A percentile compares a stretch with the other conserved stretches of the same genome.
phyloP scores from a whole-genome alignment of 2,113 vertebrate species.

The Eurystomus gularis region DNA sequence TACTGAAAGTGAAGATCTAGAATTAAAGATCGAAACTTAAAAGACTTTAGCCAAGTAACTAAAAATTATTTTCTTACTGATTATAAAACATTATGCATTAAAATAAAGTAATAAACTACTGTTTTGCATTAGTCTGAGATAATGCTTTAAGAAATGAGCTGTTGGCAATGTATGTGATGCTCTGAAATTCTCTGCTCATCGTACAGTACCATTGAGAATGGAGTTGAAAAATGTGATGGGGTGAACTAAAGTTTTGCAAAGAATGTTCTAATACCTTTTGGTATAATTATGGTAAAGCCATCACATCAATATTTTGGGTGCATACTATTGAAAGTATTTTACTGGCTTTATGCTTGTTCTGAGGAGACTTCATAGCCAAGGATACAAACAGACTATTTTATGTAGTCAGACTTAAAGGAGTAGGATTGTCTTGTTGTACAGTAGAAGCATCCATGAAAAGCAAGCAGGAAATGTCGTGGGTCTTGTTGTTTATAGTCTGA shows the following conservation, averaged over 20 bases:
- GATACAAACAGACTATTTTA: background rate
- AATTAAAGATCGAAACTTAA: background rate
- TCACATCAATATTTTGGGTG: background rate
- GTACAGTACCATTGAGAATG: background rate
- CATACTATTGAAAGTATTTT: background rate
- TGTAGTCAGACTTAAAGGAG: background rate
- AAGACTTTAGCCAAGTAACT: background rate
- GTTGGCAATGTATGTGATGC: rapidly evolving
- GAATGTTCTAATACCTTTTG: background rate
- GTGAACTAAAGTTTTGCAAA: background rate
- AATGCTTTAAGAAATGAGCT: background rate
- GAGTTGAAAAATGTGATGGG: background rate
- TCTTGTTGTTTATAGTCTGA: background rate
- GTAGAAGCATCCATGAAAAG: background rate
- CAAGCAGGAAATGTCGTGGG: background rate
- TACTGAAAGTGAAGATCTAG: background rate
- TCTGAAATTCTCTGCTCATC: background rate
- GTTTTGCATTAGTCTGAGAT: background rate
- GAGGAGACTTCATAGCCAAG: background rate
- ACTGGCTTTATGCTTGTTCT: background rate
- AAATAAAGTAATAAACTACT: background rate
- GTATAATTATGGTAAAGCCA: background rate
- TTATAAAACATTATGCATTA: background rate
- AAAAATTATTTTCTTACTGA: background rate
- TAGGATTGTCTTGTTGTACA: background rate